Base-by-base conservation (phyloP, 2,888 invertebrate genomes). In the Abscondita cerata region DNA sequence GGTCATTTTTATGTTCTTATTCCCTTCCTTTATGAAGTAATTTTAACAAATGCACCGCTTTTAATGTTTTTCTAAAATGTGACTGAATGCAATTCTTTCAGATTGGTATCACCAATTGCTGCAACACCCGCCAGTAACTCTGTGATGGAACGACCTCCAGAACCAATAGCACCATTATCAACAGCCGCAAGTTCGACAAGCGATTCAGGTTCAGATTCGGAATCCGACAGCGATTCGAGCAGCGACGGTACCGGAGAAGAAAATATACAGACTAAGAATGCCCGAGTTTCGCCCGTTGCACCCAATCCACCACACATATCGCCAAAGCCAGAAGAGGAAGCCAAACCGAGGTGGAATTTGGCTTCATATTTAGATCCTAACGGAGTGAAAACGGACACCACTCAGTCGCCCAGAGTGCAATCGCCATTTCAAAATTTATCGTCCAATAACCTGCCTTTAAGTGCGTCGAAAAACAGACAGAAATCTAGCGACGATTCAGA, bases 191-290 rank as follows among this genome's bases (percentile, higher is more conserved):
- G 71, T 83, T 87, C 88, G 1, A 86, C 86, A 0, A 87, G 86
- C 36, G 89, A 86, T 72, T 86, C 88, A 0, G 85, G 85, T 65
- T 85, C 87, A 4, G 84, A 87, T 65, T 86, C 88, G 0, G 86
- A 85, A 11, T 83, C 86, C 1, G 87, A 86, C 53, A 83, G 74
- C 47, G 82, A 82, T 62, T 80, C 82, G 2, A 85, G 82, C 71
- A 84, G 82, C 68, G 85, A 85, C 64, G 85, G 84, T 61, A 82
- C 84, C 40, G 83, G 80, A 36, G 84, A 84, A 51, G 83, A 83
- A 70, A 11, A 64, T 34, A 65, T 54, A 8, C 15, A 57, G 25
- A 19, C 62, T 1, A 36, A 75, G 0, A 71, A 66, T 11, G 57
- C 68, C 11, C 56, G 76, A 12, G 72, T 70, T 16, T 76, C 52